Percentiles rank a stretch among this genome's conserved stretches.
phyloP scores from a whole-genome alignment of 2,888 invertebrate species.

The Junonia oenone region DNA sequence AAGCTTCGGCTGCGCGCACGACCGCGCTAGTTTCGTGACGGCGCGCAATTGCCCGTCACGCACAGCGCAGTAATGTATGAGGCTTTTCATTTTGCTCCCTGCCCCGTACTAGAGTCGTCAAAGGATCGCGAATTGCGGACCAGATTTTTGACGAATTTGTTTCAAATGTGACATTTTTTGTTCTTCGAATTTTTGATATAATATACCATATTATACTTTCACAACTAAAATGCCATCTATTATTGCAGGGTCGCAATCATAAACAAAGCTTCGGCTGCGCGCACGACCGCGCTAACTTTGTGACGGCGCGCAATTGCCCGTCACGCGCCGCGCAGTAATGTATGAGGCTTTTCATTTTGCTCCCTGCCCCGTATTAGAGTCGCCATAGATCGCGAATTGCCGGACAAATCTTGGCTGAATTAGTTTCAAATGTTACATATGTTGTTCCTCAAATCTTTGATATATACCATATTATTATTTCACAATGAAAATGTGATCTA shows the following conservation, averaged over 20 bases:
- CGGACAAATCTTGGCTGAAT: too few relatives aligned
- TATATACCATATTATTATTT: too few relatives aligned
- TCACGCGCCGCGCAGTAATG: constrained; percentile 14
- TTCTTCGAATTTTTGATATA: too few relatives aligned
- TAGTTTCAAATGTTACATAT: too few relatives aligned
- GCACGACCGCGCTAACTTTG: constrained; percentile 7
- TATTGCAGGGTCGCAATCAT: constrained; percentile 2
- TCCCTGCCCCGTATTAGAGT: constrained; percentile 1
- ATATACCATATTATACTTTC: background rate
- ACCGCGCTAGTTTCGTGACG: constrained; percentile 6
- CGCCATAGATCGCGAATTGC: background rate
- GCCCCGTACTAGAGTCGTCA: constrained; percentile 1
- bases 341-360: constrained; percentile 12
- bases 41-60: constrained; percentile 13
- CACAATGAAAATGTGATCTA: too few relatives aligned
- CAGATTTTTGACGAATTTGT: too few relatives aligned
- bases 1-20: constrained; percentile 8
- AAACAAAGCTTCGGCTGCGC: constrained; percentile 8
- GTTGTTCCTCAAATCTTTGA: too few relatives aligned
- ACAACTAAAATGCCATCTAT: constrained; percentile 4
- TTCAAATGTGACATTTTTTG: too few relatives aligned
- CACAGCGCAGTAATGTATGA: constrained; percentile 10
- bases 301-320: constrained; percentile 9
- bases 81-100: constrained; percentile 11
- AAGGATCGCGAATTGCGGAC: background rate